Evolutionary conservation across 2,888 invertebrate genomes (phyloP).

Genomic region (Philereme transversata): DNA sequence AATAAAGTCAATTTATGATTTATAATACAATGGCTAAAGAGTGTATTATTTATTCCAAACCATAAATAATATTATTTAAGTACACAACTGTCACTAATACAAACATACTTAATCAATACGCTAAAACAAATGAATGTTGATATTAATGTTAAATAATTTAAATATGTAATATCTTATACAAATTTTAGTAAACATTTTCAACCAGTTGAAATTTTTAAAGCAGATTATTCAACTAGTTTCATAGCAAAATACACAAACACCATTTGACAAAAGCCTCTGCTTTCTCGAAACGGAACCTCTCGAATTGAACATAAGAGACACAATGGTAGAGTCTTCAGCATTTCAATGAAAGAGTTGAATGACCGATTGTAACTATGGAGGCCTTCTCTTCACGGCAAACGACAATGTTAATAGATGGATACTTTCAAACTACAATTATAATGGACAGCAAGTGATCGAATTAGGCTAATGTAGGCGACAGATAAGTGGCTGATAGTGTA

Average conservation of each 20-base stretch:
- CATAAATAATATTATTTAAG: too few relatives aligned
- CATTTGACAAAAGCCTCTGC: background rate
- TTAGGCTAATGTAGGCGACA: constrained; percentile 9
- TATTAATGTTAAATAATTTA: too few relatives aligned
- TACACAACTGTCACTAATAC: too few relatives aligned
- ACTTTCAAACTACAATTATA: constrained; percentile 47
- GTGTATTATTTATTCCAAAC: too few relatives aligned
- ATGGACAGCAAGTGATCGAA: constrained; percentile 7
- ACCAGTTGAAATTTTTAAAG: background rate
- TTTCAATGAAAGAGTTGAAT: constrained; percentile 46
- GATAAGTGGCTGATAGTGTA: constrained; percentile 12
- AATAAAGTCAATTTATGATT: too few relatives aligned
- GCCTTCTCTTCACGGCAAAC: constrained; percentile 47
- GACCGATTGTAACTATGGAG: constrained; percentile 52
- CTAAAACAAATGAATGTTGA: too few relatives aligned
- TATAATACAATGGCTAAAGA: too few relatives aligned
- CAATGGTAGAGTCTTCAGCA: constrained; percentile 38
- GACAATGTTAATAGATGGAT: constrained; percentile 41
- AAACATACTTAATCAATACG: too few relatives aligned
- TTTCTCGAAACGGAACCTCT: constrained; percentile 23
- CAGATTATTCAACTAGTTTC: background rate
- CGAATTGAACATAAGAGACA: constrained; percentile 26
- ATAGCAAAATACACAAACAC: background rate
- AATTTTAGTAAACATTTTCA: background rate
- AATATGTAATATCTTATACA: background rate